Base-by-base conservation (phyloP, 2,113 vertebrate species). In the Tachysurus vachellii region DNA sequence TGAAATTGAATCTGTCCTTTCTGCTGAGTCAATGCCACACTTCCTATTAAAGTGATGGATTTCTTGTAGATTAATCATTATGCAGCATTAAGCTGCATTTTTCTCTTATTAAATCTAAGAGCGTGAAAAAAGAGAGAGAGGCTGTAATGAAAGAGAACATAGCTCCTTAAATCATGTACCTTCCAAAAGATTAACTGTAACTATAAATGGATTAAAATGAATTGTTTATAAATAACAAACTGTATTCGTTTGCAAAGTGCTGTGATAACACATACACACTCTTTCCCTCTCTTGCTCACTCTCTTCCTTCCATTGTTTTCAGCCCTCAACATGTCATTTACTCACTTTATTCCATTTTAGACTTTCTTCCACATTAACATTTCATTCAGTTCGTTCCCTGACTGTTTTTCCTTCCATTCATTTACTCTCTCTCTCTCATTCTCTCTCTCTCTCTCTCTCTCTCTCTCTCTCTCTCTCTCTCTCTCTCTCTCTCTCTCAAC, bases 371-470 rank as follows among this genome's bases (percentile, higher is more conserved):
- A 47, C 44, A 26, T 75, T 44, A 21, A 50, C 44, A 50, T 44
- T 44, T 73, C 36, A 73, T 76, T 14, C 44, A 50, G 21, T 50
- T 14, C 44, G 14, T 9, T 26, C 11, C 23, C 44, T 7, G 42
- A 36, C 36, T 50, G 73, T 11, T 50, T 76, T 50, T 16, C 11
- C 80, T 59, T 59, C 47, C 21, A 13, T 59, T 14, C 19, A 59
- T 36, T 62, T 59, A 42, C 2, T 8, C 21, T 44, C 57, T 44
- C 57, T 62, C 80, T 81, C 57, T 81, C 80, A 61, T 28, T 61
- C 79, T 81, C 56, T 42, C 79, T 81, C 79, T 81, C 31, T 61
- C 56, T 61, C 50, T 54, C 76, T 64, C 61, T 59, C 54, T 36
- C 56, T 57, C 56, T 57, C 56, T 57, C 53, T 54, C 53, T 54